These are phyloP conservation scores for Labeo catla DNA, from an alignment of 2,113 vertebrate species.

Conservation along the genomic window DNA sequence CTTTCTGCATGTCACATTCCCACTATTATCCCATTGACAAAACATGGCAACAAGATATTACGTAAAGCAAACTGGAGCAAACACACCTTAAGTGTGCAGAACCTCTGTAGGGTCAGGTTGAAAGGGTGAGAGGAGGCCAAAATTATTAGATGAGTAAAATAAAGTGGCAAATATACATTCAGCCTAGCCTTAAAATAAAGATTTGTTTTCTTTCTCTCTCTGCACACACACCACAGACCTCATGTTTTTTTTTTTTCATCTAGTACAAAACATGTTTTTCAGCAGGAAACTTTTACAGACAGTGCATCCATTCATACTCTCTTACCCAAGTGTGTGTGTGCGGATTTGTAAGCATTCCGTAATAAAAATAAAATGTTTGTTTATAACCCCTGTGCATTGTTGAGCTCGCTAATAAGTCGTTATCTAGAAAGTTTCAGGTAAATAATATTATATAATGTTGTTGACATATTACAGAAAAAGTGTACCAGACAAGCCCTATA, in stretches of 20 bases:
- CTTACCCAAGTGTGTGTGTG: conserved; percentile 41
- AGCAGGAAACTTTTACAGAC: conserved; percentile 43
- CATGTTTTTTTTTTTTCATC: conserved; percentile 53
- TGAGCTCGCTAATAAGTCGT: neutral
- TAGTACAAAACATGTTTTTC: conserved; percentile 70
- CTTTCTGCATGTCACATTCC: conserved; percentile 15
- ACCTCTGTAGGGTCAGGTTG: neutral
- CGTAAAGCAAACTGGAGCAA: neutral
- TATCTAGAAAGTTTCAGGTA: neutral
- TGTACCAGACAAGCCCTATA: neutral
- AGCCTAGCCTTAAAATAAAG: neutral
- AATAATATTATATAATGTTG: neutral
- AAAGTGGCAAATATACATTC: conserved; percentile 2
- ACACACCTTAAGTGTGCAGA: conserved; percentile 13
- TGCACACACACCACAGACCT: conserved; percentile 54
- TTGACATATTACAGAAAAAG: neutral
- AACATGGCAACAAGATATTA: conserved; percentile 7
- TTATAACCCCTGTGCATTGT: neutral
- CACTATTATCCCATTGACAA: conserved; percentile 8
- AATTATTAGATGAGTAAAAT: neutral
- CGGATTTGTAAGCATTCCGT: neutral
- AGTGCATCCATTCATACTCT: conserved; percentile 66
- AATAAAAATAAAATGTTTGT: neutral
- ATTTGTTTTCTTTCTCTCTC: neutral
- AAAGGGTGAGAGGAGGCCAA: neutral